Evolutionary conservation across 64 coral and sea anemone genomes (phyloP).

Genomic region (Porites australiensis): DNA sequence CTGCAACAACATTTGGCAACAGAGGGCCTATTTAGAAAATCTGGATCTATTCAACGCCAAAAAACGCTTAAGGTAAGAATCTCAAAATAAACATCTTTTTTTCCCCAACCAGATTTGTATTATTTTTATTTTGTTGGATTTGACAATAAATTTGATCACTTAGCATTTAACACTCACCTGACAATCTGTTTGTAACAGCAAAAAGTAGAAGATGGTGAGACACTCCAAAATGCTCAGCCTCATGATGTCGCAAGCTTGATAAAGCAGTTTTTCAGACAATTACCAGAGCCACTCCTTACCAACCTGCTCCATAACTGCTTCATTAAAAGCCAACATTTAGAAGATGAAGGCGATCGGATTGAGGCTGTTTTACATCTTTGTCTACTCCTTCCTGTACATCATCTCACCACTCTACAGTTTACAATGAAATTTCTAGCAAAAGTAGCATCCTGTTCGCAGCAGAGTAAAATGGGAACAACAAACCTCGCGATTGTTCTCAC

Average conservation of each 20-base stretch:
- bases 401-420: conserved; percentile 89
- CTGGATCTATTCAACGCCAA: conserved; percentile 95
- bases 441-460: conserved; percentile 75
- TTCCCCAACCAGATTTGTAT: too few species aligned
- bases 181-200: conserved; percentile 59
- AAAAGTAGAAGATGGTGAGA: conserved; percentile 87
- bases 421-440: conserved; percentile 89
- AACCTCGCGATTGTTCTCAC: conserved; percentile 97
- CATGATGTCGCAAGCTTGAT: conserved; percentile 98
- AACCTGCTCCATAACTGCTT: conserved; percentile 88
- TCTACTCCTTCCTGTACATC: conserved; percentile 82
- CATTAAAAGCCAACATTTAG: conserved; percentile 73
- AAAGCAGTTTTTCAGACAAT: conserved; percentile 95
- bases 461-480: conserved; percentile 93
- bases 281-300: conserved; percentile 93
- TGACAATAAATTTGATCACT: too few species aligned
- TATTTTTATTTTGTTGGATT: too few species aligned
- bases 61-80: conserved; percentile 80
- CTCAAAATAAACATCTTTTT: too few species aligned
- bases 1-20: conserved; percentile 90
- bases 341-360: conserved; percentile 68
- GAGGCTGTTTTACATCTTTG: conserved; percentile 82
- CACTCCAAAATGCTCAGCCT: conserved; percentile 81
- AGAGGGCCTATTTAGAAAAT: conserved; percentile 98
- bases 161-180: neutral